Evolutionary conservation across 2,888 invertebrate genomes (phyloP), one percentile per base, ranked within the genome.

Genomic region (Pristionchus mayeri): DNA sequence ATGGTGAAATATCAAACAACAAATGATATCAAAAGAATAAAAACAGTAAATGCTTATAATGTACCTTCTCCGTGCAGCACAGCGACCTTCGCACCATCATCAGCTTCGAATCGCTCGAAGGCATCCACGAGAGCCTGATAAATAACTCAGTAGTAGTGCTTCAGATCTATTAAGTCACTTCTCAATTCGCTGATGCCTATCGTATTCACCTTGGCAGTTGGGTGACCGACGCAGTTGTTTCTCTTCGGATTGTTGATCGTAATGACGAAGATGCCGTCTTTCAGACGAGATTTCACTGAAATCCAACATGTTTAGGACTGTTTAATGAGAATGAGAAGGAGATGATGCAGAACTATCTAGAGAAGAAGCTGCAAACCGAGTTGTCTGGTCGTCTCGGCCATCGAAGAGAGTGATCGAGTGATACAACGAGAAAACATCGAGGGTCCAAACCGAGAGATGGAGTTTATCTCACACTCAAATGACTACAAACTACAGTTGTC

Each of bases 231-330:
- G 89, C 96, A 96, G 93, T 98, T 98, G 67, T 96, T 95, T 89
- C 95, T 95, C 50, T 95, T 94, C 16, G 96, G 96, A 18, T 97
- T 95, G 93, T 97, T 97, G 85, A 98, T 96, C n/a, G 96, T 97
- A 84, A 98, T 95, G 44, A 88, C 76, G 34, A 88, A 85, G 37
- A 88, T 67, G 34, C 86, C 82, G 34, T 86, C 86, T 48, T 84
- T 67, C 3, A 85, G 71, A 2, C 40, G 60, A n/a, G 84, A 83
- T 75, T 86, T 84, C 13, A 86, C 86, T 86, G 76, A 63, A 86
- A 86, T 60, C 30, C n/a, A n/a, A 50, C 30, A n/a, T 6, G 2
- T 21, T 81, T 48, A 21, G n/a, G 30, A 21, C 0, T 83, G 57
- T 4, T 79, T 85, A 13, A 76, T 84, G 37, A 85, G 80, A 44